Conservation (phyloP, 1,140 invertebrate genomes). For the Melipona quadrifasciata region DNA sequence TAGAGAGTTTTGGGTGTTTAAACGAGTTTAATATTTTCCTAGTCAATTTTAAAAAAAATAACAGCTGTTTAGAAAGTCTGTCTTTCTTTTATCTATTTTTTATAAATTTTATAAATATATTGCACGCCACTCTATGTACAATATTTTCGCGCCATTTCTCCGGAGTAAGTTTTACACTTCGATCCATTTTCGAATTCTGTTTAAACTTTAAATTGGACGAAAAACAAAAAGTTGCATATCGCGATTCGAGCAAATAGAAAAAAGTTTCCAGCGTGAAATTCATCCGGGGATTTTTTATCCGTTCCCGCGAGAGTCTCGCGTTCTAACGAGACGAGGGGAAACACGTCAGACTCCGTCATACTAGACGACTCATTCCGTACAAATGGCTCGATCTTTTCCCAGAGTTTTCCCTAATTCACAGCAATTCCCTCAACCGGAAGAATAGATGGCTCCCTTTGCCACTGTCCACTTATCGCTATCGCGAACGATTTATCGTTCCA, state of each 20-base stretch:
- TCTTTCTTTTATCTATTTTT: no score
- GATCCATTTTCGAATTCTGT: not conserved
- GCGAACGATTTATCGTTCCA: slow-evolving; percentile 18
- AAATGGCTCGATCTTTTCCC: slow-evolving; percentile 27
- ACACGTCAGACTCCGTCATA: not conserved
- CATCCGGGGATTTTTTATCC: not conserved
- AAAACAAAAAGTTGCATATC: not conserved
- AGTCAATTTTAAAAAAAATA: no score
- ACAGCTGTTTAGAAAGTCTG: no score
- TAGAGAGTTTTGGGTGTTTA: not conserved
- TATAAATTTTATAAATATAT: not conserved
- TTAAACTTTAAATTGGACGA: not conserved
- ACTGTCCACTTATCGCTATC: not conserved
- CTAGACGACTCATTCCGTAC: not conserved
- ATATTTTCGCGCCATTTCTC: not conserved
- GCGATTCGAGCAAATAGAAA: not conserved
- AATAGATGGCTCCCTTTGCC: not conserved
- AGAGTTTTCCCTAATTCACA: slow-evolving; percentile 35
- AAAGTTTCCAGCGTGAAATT: not conserved
- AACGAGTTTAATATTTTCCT: not conserved
- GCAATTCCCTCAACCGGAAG: not conserved
- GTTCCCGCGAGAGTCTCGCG: not conserved
- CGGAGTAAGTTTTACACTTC: not conserved
- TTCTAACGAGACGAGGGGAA: not conserved
- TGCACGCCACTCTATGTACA: not conserved